Percentiles rank a stretch among this genome's conserved stretches.
Conservation (phyloP, 2,888 invertebrate species). For the Drosophila longiperda region DNA sequence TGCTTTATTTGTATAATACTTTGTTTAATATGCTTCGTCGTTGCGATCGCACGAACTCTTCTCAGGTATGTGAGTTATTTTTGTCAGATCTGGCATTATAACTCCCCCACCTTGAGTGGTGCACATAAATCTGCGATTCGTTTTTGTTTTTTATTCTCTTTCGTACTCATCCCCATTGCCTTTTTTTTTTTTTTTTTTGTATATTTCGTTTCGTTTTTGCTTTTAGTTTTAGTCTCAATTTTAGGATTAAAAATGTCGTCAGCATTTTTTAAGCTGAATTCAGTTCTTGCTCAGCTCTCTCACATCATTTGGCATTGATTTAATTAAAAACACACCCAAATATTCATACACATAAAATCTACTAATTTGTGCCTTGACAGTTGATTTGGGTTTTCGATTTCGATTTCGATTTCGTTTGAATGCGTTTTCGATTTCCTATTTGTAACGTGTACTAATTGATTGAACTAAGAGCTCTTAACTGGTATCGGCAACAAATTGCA, state of each 20-base stretch:
- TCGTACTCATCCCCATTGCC: not conserved
- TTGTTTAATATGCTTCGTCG: slow-evolving; percentile 62
- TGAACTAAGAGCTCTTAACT: slow-evolving; percentile 9
- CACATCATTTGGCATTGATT: slow-evolving; percentile 70
- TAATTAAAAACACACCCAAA: slow-evolving; percentile 52
- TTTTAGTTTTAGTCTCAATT: slow-evolving; percentile 72
- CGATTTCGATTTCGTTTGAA: slow-evolving; percentile 65
- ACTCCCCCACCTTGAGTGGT: slow-evolving; percentile 56
- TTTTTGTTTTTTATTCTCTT: not conserved
- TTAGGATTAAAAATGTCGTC: slow-evolving; percentile 81
- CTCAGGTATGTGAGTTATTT: slow-evolving; percentile 61
- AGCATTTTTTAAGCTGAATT: slow-evolving; percentile 76
- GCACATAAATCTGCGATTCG: slow-evolving; percentile 44
- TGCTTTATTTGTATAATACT: slow-evolving; percentile 6
- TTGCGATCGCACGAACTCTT: slow-evolving; percentile 75
- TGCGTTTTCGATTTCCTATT: slow-evolving; percentile 54
- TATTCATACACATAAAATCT: slow-evolving; percentile 22
- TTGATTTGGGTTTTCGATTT: slow-evolving; percentile 80
- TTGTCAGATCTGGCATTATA: slow-evolving; percentile 39
- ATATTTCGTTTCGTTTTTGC: slow-evolving; percentile 13
- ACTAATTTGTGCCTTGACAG: slow-evolving; percentile 67
- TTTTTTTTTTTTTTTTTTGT: slow-evolving; percentile 1
- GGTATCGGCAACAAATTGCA: slow-evolving; percentile 12
- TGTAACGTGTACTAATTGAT: slow-evolving; percentile 7
- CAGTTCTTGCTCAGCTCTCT: slow-evolving; percentile 30